A percentile compares a stretch with the other conserved stretches of the same genome.
These are phyloP conservation scores for Diacarnus erythraeanus DNA, from an alignment of 37 sponge, comb jelly and placozoan genomes.

Conservation along the genomic window DNA sequence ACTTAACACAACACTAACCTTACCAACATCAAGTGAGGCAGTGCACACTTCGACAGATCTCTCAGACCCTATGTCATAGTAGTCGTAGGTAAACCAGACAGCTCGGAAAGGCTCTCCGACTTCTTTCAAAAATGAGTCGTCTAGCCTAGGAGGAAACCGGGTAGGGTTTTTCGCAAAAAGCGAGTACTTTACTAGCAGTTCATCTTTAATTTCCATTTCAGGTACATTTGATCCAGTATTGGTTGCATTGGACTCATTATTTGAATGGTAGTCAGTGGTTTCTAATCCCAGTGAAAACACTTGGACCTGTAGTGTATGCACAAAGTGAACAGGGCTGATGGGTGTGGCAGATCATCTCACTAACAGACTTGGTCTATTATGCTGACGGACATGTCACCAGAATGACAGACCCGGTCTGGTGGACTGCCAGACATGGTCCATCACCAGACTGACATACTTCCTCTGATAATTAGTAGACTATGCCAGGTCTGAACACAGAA, in stretches of 20 bases:
- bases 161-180: not conserved
- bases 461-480: too few relatives aligned
- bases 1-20: conserved; percentile 22
- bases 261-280: not conserved
- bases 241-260: not conserved
- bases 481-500: too few relatives aligned
- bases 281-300: conserved; percentile 45
- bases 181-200: not conserved
- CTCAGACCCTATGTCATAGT: conserved; percentile 35
- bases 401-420: too few relatives aligned
- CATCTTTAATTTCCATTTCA: not conserved
- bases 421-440: too few relatives aligned
- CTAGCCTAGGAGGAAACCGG: not conserved
- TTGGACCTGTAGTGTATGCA: conserved; percentile 35
- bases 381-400: too few relatives aligned
- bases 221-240: not conserved
- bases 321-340: too few relatives aligned
- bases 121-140: not conserved
- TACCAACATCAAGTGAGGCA: conserved; percentile 38
- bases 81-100: conserved; percentile 70
- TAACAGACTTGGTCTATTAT: too few relatives aligned
- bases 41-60: conserved; percentile 51
- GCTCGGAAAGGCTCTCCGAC: conserved; percentile 34
- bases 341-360: too few relatives aligned
- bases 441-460: too few relatives aligned